A percentile compares a stretch with the other conserved stretches of the same genome.
Conservation (phyloP, 2,797 vertebrate genomes). For the Fistularia tabacaria region DNA sequence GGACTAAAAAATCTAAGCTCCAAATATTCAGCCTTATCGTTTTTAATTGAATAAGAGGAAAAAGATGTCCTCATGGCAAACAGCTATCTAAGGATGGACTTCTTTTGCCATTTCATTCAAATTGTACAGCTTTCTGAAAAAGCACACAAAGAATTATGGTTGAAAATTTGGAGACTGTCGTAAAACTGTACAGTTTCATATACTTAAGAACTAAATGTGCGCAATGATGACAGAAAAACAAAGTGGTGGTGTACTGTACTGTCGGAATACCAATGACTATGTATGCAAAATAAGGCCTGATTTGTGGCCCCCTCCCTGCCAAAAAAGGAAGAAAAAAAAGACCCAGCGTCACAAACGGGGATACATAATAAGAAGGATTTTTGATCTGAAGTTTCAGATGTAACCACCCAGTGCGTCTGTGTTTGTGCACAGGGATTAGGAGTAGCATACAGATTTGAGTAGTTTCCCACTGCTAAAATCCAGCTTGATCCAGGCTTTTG, state of each 20-base stretch:
- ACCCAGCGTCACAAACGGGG: no score
- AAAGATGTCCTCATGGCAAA: constrained; percentile 41
- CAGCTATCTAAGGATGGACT: constrained; percentile 43
- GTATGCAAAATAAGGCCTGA: no score
- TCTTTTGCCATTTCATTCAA: constrained; percentile 51
- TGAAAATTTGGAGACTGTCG: no score
- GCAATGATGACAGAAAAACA: no score
- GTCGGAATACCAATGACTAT: no score
- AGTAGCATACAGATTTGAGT: constrained; percentile 54
- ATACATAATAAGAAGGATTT: no score
- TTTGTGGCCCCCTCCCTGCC: no score
- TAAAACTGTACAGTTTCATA: no score
- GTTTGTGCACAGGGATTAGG: constrained; percentile 52
- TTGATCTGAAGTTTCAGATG: constrained; percentile 26
- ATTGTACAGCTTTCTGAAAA: constrained; percentile 20
- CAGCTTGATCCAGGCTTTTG: constrained; percentile 33
- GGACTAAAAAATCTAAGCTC: constrained; percentile 31
- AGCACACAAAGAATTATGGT: no score
- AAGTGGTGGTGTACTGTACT: no score
- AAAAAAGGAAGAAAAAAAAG: no score
- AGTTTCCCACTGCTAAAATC: constrained; percentile 35
- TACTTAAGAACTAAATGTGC: no score
- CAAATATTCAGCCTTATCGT: constrained; percentile 44
- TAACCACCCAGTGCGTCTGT: constrained; percentile 33
- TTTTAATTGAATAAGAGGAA: constrained; percentile 59